phyloP scores from a whole-genome alignment of 1,140 invertebrate species.

The Cherax destructor region DNA sequence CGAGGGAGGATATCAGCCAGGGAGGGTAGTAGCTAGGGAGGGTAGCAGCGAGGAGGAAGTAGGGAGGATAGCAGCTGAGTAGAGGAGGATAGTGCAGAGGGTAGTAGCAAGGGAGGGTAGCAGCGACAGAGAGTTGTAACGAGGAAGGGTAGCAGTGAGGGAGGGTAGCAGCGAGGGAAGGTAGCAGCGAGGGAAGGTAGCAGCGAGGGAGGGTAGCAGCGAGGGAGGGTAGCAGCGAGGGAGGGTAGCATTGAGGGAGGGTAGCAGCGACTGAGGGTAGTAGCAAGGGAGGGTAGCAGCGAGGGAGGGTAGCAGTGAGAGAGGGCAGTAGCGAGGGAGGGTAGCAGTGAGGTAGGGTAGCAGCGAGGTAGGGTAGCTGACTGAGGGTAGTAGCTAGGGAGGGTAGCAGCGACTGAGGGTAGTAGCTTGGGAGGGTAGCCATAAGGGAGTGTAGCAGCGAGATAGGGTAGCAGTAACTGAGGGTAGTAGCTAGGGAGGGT shows the following conservation, averaged over 20 bases:
- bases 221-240: not conserved
- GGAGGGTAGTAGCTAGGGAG: no score
- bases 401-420: not conserved
- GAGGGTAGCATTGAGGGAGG: not conserved
- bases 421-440: not conserved
- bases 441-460: not conserved
- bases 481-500: not conserved
- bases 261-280: not conserved
- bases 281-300: not conserved
- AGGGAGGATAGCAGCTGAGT: no score
- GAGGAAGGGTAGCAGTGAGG: not conserved
- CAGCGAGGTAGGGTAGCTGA: not conserved
- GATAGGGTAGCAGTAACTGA: not conserved
- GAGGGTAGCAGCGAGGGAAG: not conserved
- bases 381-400: not conserved
- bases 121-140: no score
- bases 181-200: not conserved
- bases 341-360: not conserved
- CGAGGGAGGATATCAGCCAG: no score
- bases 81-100: no score
- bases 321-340: not conserved
- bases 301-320: not conserved
- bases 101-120: not conserved
- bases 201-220: not conserved
- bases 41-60: no score